Evolutionary conservation across 2,888 invertebrate genomes (phyloP), one percentile per base, ranked within the genome.

Genomic region (Hypena proboscidalis): DNA sequence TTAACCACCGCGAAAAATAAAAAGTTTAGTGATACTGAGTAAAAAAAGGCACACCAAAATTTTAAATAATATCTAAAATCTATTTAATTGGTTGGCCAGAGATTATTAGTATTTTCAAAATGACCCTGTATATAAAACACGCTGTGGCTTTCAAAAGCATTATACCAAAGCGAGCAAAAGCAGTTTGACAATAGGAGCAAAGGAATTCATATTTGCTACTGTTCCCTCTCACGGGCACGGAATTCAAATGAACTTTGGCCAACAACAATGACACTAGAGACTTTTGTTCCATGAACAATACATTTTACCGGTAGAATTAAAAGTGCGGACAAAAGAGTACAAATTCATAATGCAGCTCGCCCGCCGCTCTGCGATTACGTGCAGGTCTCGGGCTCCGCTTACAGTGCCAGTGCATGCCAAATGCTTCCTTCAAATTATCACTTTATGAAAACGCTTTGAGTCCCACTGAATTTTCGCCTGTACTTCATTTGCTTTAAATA

Each of bases 241-340:
- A 89, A 89, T 89, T 87, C 86, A 89, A 90, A 90, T 89, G 88
- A 89, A 89, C 90, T 89, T 87, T 88, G 85, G 83, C 85, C 83
- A 84, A 85, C 88, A 85, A 88, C 86, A 88, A 89, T 89, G 88
- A 88, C 85, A 88, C 85, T 82, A 76, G 78, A 77, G 80, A 84
- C 87, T 85, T 86, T 90, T 90, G 89, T 90, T 86, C 82, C 77
- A 76, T 70, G 85, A 86, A 89, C 90, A 88, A 88, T 88, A 87
- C 85, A 85, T 87, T 88, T 85, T 81, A 83, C 88, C 82, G 86
- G 86, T 85, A 80, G 83, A 90, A 89, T 89, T 89, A 89, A 90
- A 89, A 86, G 81, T 83, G 80, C 70, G 84, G 78, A 87, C 88
- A 88, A 88, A 84, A 80, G 85, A 78, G 85, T 79, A 88, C 89